Base-by-base conservation (phyloP, 1,140 invertebrate genomes). In the Euura lappo region DNA sequence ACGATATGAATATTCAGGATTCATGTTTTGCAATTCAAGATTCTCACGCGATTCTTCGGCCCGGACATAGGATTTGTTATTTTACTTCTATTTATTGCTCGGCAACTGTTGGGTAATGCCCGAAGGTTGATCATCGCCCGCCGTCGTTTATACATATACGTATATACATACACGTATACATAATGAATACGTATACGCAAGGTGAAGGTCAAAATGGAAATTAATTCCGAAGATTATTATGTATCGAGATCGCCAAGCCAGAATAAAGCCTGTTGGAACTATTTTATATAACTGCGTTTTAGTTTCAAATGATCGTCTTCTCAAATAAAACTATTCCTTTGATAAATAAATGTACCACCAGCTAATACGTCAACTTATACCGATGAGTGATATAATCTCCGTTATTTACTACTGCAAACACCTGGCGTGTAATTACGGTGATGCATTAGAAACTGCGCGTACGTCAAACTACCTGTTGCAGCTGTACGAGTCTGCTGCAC, bases 11-110 rank as follows among this genome's bases (percentile, higher is more conserved):
- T 60, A 60, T 60, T 60, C 51, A 60, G 13, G 13, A 60, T 60
- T 60, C 10, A 60, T 60, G 13, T 60, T 60, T 60, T 60, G 51
- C 51, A 60, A 60, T 60, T 60, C 51, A 60, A 60, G 51, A 60
- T 60, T 60, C 51, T 60, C 13, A 6, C 6, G 5, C 13, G 10
- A 60, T n/a, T 60, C 2, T 8, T 60, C 51, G 51, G 51, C 13
- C 51, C 51, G 51, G 51, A 11, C 3, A 60, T 60, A 60, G 13
- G 10, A 11, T 60, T 6, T 3, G 13, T 60, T 3, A 6, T 60
- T 60, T 60, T 60, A 11, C n/a, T 60, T 60, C 13, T 60, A 6
- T 60, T 60, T 60, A 60, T 60, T 11, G 51, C 51, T 60, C 51
- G 51, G 51, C 51, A 60, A 60, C 10, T 3, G 51, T 11, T 60